Evolutionary conservation across 2,888 invertebrate genomes (phyloP).

Genomic region (Ormyrus labotus): DNA sequence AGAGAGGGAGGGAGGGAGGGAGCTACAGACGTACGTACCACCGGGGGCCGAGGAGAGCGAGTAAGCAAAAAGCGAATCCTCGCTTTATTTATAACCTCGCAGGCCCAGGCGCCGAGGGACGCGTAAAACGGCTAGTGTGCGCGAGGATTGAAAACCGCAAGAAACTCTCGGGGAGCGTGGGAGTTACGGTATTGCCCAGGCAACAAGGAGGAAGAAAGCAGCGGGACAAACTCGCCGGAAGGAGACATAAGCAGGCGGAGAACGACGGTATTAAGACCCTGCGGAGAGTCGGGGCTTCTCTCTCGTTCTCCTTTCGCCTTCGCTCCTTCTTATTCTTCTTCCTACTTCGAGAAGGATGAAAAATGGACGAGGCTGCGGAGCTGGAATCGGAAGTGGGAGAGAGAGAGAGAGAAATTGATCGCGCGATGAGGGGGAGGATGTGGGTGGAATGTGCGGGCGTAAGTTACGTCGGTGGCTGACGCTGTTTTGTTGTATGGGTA

Average conservation of each 20-base stretch:
- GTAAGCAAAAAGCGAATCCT: conserved; percentile 17
- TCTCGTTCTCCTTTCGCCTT: too few species aligned
- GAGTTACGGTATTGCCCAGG: neutral
- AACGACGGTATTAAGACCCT: conserved; percentile 23
- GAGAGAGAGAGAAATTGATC: conserved; percentile 25
- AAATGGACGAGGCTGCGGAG: conserved; percentile 19
- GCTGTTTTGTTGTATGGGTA: too few species aligned
- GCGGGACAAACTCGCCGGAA: conserved; percentile 7
- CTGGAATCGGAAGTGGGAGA: neutral
- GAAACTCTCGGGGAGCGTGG: neutral
- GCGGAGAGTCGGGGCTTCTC: too few species aligned
- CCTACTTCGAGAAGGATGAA: conserved; percentile 20
- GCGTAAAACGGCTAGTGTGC: conserved; percentile 17
- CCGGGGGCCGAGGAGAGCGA: neutral
- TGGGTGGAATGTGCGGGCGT: neutral
- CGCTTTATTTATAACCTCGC: conserved; percentile 39
- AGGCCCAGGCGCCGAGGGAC: conserved; percentile 15
- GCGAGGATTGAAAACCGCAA: conserved; percentile 40
- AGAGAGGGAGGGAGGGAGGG: neutral
- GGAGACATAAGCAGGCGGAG: conserved; percentile 14
- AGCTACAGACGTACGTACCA: neutral
- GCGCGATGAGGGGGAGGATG: neutral
- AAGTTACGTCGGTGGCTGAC: neutral
- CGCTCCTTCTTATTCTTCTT: too few species aligned
- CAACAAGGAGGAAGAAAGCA: neutral